A percentile compares a stretch with the other conserved stretches of the same genome.
Evolutionary conservation across 23 tunicate species (phyloP).

Genomic region (Halocynthia roretzi): DNA sequence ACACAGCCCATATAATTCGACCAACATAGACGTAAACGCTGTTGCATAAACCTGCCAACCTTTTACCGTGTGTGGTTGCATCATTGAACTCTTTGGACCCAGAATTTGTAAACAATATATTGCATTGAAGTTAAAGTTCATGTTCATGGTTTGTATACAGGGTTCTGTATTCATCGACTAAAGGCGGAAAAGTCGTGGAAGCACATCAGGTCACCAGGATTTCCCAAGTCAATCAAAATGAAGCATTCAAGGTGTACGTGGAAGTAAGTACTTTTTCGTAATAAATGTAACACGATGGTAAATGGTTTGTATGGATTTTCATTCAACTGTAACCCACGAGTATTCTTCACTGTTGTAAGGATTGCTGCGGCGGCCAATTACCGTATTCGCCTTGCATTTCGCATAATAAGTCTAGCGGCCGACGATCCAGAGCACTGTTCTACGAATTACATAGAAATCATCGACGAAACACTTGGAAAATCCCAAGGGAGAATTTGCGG

Average conservation of each 20-base stretch:
- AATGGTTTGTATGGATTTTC: background rate
- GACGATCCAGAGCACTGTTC: slow-evolving; percentile 62
- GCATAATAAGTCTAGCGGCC: slow-evolving; percentile 41
- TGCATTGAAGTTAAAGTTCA: too few species aligned
- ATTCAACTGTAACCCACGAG: background rate
- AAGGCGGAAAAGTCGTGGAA: slow-evolving; percentile 61
- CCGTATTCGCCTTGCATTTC: slow-evolving; percentile 55
- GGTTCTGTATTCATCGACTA: slow-evolving; percentile 46
- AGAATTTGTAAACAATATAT: too few species aligned
- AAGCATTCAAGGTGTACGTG: slow-evolving; percentile 74
- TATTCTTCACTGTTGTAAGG: background rate
- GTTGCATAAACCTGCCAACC: too few species aligned
- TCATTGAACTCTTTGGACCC: too few species aligned
- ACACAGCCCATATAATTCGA: too few species aligned
- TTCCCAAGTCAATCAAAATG: slow-evolving; percentile 38
- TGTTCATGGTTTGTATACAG: slow-evolving; percentile 9
- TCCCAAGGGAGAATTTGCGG: slow-evolving; percentile 71
- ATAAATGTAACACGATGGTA: background rate
- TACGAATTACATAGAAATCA: slow-evolving; percentile 54
- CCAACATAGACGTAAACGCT: too few species aligned
- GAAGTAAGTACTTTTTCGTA: slow-evolving; percentile 33
- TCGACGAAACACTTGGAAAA: slow-evolving; percentile 45
- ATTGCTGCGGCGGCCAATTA: slow-evolving; percentile 18
- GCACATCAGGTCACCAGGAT: slow-evolving; percentile 35
- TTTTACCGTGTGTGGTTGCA: too few species aligned